Conservation (phyloP, 2,113 vertebrate genomes). For the Thermophis baileyi region DNA sequence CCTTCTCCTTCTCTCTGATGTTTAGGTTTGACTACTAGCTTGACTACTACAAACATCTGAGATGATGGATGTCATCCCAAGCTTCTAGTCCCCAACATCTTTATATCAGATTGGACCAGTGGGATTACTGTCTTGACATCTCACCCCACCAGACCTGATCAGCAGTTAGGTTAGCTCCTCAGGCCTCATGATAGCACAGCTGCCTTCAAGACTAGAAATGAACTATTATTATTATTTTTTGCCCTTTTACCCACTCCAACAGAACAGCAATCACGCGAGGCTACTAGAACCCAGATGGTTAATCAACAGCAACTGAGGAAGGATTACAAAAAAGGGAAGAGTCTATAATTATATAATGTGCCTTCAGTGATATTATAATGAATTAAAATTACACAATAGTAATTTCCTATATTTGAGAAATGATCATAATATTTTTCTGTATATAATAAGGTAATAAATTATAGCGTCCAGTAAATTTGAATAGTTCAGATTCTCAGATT, state of each 20-base stretch:
- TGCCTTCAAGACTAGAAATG: background rate
- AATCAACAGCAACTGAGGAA: background rate
- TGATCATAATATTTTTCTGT: background rate
- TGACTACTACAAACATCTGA: background rate
- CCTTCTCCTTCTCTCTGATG: background rate
- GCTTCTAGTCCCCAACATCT: background rate
- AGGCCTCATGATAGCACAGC: background rate
- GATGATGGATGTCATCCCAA: background rate
- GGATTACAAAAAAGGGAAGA: background rate
- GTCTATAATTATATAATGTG: background rate
- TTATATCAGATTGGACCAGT: background rate
- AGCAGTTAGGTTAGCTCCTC: background rate
- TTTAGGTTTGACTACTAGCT: background rate
- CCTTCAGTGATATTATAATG: background rate
- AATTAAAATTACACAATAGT: background rate
- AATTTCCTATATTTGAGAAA: background rate
- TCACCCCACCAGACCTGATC: background rate
- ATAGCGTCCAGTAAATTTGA: background rate
- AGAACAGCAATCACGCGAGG: background rate
- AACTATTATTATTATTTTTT: background rate
- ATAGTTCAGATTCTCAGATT: conserved; percentile 16
- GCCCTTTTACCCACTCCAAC: background rate
- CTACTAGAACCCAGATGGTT: background rate
- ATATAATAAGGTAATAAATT: background rate
- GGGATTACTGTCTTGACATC: background rate